phyloP scores from a whole-genome alignment of 2,797 vertebrate species.

The Pangasius larnaudii region DNA sequence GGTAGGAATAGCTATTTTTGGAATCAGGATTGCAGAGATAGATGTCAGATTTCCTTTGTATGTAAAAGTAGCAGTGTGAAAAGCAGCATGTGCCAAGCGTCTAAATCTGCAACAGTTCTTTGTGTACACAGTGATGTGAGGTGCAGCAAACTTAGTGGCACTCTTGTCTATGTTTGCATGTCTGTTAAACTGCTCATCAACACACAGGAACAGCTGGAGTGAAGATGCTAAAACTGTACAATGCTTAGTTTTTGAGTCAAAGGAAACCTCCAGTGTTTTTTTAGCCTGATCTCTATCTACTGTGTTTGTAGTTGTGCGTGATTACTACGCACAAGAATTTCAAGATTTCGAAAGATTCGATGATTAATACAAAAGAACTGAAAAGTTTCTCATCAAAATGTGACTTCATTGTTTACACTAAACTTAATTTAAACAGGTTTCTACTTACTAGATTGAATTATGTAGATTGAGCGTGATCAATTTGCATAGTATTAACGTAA shows the following conservation, averaged over 20 bases:
- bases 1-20: slow-evolving; percentile 41
- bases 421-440: too few relatives aligned
- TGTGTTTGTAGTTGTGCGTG: not conserved
- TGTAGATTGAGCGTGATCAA: too few relatives aligned
- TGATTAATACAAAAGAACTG: too few relatives aligned
- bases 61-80: slow-evolving; percentile 26
- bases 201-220: not conserved
- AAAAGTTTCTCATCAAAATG: too few relatives aligned
- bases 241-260: not conserved
- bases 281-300: not conserved
- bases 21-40: not conserved
- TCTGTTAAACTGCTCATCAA: not conserved
- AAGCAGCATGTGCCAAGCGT: not conserved
- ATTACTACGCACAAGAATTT: not conserved
- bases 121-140: slow-evolving; percentile 7
- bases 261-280: not conserved
- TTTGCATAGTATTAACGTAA: too few relatives aligned
- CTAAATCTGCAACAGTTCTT: not conserved
- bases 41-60: slow-evolving; percentile 8
- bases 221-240: not conserved
- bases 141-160: not conserved
- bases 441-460: too few relatives aligned
- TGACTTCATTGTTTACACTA: too few relatives aligned
- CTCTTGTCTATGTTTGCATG: not conserved
- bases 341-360: too few relatives aligned